Conservation (phyloP, 2,888 invertebrate genomes). For the Xanthia togata region DNA sequence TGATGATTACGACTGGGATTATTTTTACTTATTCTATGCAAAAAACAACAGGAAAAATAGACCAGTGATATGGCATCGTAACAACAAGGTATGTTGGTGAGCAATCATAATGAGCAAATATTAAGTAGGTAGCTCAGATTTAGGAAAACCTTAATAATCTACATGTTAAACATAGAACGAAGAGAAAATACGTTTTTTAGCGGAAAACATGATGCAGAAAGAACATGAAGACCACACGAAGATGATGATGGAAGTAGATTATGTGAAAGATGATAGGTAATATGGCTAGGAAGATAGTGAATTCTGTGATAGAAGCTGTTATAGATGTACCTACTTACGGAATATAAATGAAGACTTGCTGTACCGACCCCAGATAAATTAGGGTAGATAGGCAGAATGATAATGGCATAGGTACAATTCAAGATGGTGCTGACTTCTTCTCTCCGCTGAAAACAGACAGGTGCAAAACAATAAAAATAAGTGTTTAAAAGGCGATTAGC, state of each 20-base stretch:
- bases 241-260: too few species aligned
- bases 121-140: not conserved
- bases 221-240: too few species aligned
- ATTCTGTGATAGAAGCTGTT: not conserved
- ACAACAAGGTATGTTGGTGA: not conserved
- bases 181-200: too few species aligned
- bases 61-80: not conserved
- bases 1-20: too few species aligned
- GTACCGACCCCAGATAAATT: not conserved
- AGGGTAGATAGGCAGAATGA: not conserved
- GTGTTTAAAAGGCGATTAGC: not conserved
- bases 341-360: not conserved
- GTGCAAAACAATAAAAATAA: not conserved
- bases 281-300: not conserved
- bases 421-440: not conserved
- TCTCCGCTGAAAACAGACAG: not conserved
- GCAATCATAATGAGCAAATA: not conserved
- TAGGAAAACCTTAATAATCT: too few species aligned
- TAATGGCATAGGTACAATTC: not conserved
- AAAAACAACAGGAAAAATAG: not conserved
- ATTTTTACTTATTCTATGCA: not conserved
- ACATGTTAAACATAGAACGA: too few species aligned
- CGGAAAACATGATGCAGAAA: too few species aligned
- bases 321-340: not conserved
- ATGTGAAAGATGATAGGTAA: not conserved